Conservation (phyloP, 2,888 invertebrate species). For the Masnerella sp. region DNA sequence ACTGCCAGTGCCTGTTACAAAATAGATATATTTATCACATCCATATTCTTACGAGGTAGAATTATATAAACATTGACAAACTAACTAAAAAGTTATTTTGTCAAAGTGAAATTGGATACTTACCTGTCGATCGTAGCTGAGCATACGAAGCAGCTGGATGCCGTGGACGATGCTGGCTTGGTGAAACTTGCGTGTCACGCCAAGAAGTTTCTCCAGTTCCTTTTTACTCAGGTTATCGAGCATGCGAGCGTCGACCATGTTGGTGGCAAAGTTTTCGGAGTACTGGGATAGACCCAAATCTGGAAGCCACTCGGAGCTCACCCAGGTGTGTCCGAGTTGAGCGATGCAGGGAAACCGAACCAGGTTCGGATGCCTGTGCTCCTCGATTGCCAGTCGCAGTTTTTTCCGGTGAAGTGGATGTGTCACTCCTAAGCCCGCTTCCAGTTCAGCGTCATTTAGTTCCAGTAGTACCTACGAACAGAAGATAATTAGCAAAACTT, state of each 20-base stretch:
- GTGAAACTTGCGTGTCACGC: slow-evolving; percentile 95
- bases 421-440: slow-evolving; percentile 92
- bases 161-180: slow-evolving; percentile 96
- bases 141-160: slow-evolving; percentile 92
- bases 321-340: slow-evolving; percentile 94
- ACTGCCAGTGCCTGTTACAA: slow-evolving; percentile 87
- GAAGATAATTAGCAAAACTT: too few relatives aligned
- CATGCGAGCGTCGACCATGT: slow-evolving; percentile 95
- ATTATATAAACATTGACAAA: not conserved
- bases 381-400: slow-evolving; percentile 94
- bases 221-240: slow-evolving; percentile 95
- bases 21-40: slow-evolving; percentile 1
- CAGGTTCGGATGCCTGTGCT: slow-evolving; percentile 91
- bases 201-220: slow-evolving; percentile 94
- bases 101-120: slow-evolving; percentile 62
- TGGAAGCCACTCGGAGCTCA: slow-evolving; percentile 94
- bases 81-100: too few relatives aligned
- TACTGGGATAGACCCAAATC: slow-evolving; percentile 94
- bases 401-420: slow-evolving; percentile 97
- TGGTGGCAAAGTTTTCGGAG: slow-evolving; percentile 91
- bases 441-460: slow-evolving; percentile 93
- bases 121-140: slow-evolving; percentile 94
- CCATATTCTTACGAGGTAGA: too few relatives aligned
- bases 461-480: slow-evolving; percentile 89
- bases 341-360: slow-evolving; percentile 93